Percentiles rank a stretch among this genome's conserved stretches.
Evolutionary conservation across 2,797 vertebrate genomes (phyloP).

Genomic region (Euthynnus affinis): DNA sequence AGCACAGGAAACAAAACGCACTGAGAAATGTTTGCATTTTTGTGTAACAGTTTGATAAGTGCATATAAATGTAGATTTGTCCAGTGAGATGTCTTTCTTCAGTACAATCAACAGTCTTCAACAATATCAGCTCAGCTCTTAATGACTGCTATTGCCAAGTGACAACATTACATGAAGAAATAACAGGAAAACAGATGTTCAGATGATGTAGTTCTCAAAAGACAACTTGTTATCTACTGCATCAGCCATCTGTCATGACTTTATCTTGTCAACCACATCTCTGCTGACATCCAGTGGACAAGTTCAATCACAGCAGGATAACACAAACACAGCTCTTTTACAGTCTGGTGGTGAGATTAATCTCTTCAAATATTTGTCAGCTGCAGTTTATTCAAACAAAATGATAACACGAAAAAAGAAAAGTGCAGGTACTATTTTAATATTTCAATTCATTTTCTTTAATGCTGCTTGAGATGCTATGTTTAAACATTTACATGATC

Average conservation of each 20-base stretch:
- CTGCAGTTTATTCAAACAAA: neutral
- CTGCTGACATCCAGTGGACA: constrained; percentile 77
- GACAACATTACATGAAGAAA: constrained; percentile 7
- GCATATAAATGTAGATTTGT: neutral
- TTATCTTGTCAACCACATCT: constrained; percentile 26
- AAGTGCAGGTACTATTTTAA: neutral
- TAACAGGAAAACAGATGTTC: neutral
- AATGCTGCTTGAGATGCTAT: neutral
- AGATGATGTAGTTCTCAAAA: constrained; percentile 23
- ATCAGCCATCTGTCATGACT: neutral
- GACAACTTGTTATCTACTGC: neutral
- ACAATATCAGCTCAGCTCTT: neutral
- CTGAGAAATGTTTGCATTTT: no score
- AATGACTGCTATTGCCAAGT: neutral
- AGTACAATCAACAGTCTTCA: neutral
- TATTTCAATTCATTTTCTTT: neutral
- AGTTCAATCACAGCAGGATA: constrained; percentile 23
- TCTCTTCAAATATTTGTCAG: neutral
- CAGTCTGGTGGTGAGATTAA: neutral
- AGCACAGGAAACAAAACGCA: no score
- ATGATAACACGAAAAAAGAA: neutral
- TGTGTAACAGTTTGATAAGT: neutral
- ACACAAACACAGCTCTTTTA: neutral
- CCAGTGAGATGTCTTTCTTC: neutral
- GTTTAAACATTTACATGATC: neutral